Evolutionary conservation across 2,888 invertebrate genomes (phyloP), one percentile per base, ranked within the genome.

Genomic region (Marasmarcha lunaedactyla): DNA sequence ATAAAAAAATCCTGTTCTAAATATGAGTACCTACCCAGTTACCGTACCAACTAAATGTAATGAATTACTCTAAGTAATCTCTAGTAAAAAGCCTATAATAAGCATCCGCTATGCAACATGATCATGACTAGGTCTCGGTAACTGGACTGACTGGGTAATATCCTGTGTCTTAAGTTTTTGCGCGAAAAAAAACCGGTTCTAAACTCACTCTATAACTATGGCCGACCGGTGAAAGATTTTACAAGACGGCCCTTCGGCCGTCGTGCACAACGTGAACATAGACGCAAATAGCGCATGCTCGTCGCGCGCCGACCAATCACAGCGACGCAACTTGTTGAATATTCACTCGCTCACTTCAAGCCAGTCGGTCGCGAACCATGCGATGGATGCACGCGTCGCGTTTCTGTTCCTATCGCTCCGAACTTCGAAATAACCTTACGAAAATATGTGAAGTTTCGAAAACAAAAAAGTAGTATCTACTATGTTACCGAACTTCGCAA

Each of bases 381-480:
- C 76, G 78, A 59, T 51, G 72, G 61, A 65, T 55, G 74, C 78
- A 66, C 57, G 76, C 63, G 50, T 48, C 51, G 59, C 55, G 68
- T 59, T 48, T 56, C 66, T 67, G 52, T 59, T 59, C 60, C 51
- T 60, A 45, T 57, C 67, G 62, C 61, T 72, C 60, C 57, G 56
- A 77, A 81, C 77, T 81, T 79, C 72, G 72, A 72, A 76, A 68
- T 68, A 67, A 60, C 67, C 69, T 71, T 71, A 74, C 81, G 81
- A 77, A 71, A 78, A 65, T 71, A 76, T 78, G 76, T 78, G 70
- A 81, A 81, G 77, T 79, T 79, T 70, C 57, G 59, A 69, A n/a
- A 76, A 71, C 64, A 59, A 52, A 57, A 57, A 65, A 57, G 59
- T 57, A 56, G 59, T 62, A 52, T 71, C 55, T 66, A 71, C 63